Evolutionary conservation across 2,113 vertebrate species (phyloP).

Genomic region (Carassius gibelio): DNA sequence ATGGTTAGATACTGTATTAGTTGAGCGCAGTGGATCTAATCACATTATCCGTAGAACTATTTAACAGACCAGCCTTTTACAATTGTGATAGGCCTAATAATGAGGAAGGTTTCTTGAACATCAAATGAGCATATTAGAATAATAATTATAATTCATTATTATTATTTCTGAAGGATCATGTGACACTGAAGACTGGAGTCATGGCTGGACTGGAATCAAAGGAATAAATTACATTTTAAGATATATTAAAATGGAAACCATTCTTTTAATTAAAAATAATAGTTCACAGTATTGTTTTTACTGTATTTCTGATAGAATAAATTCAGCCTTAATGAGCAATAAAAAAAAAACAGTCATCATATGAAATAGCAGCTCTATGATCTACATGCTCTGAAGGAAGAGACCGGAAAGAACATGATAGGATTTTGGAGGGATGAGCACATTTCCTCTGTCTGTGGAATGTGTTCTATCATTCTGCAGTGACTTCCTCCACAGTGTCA

Average conservation of each 20-base stretch:
- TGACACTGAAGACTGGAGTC: neutral
- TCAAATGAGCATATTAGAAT: neutral
- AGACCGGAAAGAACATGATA: slow-evolving; percentile 5
- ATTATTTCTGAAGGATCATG: neutral
- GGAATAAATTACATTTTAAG: too few relatives aligned
- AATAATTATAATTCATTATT: neutral
- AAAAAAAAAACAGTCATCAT: too few relatives aligned
- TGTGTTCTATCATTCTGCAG: slow-evolving; percentile 30
- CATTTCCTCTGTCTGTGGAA: slow-evolving; percentile 57
- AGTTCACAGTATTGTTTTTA: neutral
- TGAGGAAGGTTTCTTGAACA: too few relatives aligned
- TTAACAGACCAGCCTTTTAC: neutral
- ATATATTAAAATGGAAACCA: neutral
- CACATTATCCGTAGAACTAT: neutral
- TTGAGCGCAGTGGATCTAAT: neutral
- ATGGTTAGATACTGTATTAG: neutral
- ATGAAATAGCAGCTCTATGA: neutral
- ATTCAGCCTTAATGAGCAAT: too few relatives aligned
- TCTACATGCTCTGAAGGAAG: slow-evolving; percentile 2
- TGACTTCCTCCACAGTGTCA: slow-evolving; percentile 47
- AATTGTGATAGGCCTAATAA: neutral
- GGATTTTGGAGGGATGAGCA: slow-evolving; percentile 57
- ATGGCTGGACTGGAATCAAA: too few relatives aligned
- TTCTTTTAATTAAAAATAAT: neutral
- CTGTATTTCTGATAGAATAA: neutral